A percentile compares a stretch with the other conserved stretches of the same genome.
phyloP scores from a whole-genome alignment of 2,797 vertebrate genomes.

The Melanotaenia maccullochi region DNA sequence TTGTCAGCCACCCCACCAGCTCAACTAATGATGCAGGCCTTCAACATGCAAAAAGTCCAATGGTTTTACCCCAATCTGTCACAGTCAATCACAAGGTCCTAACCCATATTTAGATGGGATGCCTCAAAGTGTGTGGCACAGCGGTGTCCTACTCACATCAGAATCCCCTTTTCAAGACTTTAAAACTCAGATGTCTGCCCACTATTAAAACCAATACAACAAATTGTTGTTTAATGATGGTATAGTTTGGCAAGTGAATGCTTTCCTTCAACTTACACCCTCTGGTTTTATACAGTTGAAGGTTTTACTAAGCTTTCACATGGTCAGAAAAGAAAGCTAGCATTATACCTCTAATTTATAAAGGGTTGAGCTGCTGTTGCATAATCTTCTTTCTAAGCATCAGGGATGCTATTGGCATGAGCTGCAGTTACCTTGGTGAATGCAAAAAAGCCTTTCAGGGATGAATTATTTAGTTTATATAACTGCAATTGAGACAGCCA shows the following conservation, averaged over 20 bases:
- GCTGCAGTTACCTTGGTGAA: conserved; percentile 74
- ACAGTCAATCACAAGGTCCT: conserved; percentile 72
- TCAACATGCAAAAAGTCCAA: conserved; percentile 63
- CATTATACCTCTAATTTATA: conserved; percentile 70
- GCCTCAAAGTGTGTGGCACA: conserved; percentile 63
- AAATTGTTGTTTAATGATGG: conserved; percentile 58
- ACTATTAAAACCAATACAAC: conserved; percentile 50
- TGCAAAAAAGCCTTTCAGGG: conserved; percentile 58
- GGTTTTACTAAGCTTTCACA: conserved; percentile 63
- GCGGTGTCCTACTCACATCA: conserved; percentile 34
- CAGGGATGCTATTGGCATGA: conserved; percentile 65
- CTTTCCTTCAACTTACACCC: conserved; percentile 45
- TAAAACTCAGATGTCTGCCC: conserved; percentile 26
- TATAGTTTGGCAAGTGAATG: conserved; percentile 49
- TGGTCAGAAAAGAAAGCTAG: conserved; percentile 56
- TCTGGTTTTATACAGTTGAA: conserved; percentile 47
- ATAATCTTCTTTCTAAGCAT: conserved; percentile 68
- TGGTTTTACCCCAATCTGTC: conserved; percentile 77
- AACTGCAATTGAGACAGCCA: conserved; percentile 39
- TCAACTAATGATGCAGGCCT: conserved; percentile 49
- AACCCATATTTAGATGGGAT: conserved; percentile 60
- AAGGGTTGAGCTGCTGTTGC: conserved; percentile 67
- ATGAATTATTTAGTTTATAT: conserved; percentile 65
- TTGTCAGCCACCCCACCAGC: conserved; percentile 66
- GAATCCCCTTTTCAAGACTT: conserved; percentile 17